A percentile compares a stretch with the other conserved stretches of the same genome.
These are phyloP conservation scores for Anser cygnoides DNA, from an alignment of 2,113 vertebrate species.

Conservation along the genomic window DNA sequence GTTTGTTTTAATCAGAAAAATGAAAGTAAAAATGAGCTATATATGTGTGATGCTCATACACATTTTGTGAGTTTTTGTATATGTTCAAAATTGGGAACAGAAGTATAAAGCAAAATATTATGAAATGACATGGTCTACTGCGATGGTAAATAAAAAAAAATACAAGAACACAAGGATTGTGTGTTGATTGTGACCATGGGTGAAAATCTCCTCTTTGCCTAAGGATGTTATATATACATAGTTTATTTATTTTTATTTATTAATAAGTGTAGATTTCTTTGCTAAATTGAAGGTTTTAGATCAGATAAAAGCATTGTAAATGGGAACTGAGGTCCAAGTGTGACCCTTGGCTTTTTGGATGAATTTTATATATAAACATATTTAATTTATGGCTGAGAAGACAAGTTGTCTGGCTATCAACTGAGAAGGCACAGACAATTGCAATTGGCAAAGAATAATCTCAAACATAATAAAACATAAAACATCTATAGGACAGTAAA, in stretches of 20 bases:
- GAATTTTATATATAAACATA: background rate
- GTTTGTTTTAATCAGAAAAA: background rate
- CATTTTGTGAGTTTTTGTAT: background rate
- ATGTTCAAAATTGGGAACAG: background rate
- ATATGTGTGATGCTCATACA: background rate
- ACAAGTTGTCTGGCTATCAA: background rate
- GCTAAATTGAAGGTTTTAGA: background rate
- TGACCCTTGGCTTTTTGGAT: accelerated
- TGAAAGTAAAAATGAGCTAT: background rate
- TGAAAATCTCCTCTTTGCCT: background rate
- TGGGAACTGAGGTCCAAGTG: background rate
- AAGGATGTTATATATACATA: background rate
- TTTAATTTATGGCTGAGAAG: background rate
- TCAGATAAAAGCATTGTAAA: background rate
- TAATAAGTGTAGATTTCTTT: background rate
- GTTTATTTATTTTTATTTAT: too few relatives aligned
- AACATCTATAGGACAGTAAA: background rate
- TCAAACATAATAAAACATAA: background rate
- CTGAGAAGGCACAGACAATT: background rate
- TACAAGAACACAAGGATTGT: background rate
- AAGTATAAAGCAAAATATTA: background rate
- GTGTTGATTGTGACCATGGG: background rate
- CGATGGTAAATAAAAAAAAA: background rate
- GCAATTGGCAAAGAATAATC: background rate
- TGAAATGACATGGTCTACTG: background rate